These are phyloP conservation scores for Pterocles orientalis DNA, from an alignment of 2,113 vertebrate genomes.

Conservation along the genomic window DNA sequence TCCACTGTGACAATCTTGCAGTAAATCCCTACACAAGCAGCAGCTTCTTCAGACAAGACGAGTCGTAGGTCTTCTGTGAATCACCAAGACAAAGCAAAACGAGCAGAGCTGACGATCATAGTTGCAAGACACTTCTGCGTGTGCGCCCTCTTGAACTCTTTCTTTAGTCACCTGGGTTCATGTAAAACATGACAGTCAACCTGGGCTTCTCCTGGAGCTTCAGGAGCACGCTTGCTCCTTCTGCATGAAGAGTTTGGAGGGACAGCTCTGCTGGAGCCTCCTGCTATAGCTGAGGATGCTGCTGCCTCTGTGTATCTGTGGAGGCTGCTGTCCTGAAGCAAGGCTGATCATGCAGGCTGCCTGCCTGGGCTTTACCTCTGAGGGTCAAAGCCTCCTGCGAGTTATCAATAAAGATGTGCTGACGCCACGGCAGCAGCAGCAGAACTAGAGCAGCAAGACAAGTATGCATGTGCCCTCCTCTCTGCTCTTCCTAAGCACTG, in stretches of 20 bases:
- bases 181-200: neutral
- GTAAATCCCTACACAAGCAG: neutral
- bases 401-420: neutral
- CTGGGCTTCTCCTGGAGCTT: neutral
- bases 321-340: neutral
- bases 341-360: neutral
- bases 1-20: neutral
- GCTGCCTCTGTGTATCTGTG: fast-evolving
- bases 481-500: fast-evolving
- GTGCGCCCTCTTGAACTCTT: neutral
- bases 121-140: neutral
- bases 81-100: neutral
- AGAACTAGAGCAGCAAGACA: neutral
- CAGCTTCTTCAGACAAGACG: neutral
- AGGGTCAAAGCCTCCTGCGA: neutral
- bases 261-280: neutral
- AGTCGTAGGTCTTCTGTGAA: fast-evolving
- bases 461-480: fast-evolving
- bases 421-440: neutral
- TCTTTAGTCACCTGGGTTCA: neutral
- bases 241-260: neutral
- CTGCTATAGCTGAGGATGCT: neutral
- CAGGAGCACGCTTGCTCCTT: fast-evolving
- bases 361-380: neutral
- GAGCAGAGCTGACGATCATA: fast-evolving